phyloP scores from a whole-genome alignment of 2,113 vertebrate genomes.

The Hippopotamus amphibius region DNA sequence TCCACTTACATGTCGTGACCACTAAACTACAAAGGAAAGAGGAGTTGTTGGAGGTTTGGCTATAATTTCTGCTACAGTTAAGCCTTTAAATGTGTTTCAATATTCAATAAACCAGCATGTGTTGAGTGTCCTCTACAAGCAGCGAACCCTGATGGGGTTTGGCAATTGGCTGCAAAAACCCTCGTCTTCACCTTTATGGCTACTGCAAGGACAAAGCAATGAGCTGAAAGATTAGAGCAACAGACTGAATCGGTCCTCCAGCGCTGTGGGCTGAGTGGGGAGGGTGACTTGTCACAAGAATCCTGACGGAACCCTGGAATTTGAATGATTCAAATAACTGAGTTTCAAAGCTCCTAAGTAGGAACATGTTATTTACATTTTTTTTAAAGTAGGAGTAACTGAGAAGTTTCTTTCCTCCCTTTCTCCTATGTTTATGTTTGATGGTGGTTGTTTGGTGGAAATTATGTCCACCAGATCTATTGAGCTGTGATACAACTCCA shows the following conservation, averaged over 20 bases:
- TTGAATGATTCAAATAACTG: not conserved
- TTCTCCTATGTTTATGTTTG: not conserved
- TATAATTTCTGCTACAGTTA: not conserved
- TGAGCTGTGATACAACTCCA: conserved; percentile 21
- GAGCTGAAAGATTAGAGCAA: no score
- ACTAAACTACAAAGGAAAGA: not conserved
- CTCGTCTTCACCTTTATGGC: not conserved
- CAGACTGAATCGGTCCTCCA: not conserved
- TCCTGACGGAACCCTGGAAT: not conserved
- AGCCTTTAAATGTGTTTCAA: not conserved
- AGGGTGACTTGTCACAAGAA: not conserved
- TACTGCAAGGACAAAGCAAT: not conserved
- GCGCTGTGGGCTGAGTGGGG: not conserved
- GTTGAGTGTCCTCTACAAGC: not conserved
- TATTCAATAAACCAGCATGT: not conserved
- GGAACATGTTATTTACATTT: not conserved
- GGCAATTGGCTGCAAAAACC: not conserved
- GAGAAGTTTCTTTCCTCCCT: not conserved
- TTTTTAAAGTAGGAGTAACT: not conserved
- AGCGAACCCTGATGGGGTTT: not conserved
- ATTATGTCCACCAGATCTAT: not conserved
- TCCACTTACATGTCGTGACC: not conserved
- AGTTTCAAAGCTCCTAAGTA: conserved; percentile 41
- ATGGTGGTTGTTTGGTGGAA: not conserved
- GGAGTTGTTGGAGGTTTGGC: not conserved